A percentile compares a stretch with the other conserved stretches of the same genome.
These are phyloP conservation scores for Cephus nigrinus DNA, from an alignment of 2,888 invertebrate genomes.

Conservation along the genomic window DNA sequence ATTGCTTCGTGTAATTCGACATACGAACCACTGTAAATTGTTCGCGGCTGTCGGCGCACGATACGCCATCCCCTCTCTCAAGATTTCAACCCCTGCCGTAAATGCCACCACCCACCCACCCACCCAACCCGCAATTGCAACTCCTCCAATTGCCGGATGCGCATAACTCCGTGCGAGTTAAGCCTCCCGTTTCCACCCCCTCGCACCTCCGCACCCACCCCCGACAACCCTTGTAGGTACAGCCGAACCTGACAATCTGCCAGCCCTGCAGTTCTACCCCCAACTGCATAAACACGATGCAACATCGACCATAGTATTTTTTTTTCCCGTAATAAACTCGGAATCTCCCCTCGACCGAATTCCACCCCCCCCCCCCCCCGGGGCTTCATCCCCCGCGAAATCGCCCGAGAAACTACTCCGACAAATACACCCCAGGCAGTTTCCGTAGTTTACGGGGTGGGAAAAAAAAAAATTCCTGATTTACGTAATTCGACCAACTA, in stretches of 20 bases:
- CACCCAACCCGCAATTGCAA: background rate
- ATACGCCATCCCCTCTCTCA: background rate
- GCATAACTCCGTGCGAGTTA: background rate
- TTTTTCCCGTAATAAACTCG: background rate
- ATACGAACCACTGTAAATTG: background rate
- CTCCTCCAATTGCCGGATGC: background rate
- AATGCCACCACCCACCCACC: background rate
- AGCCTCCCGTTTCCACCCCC: background rate
- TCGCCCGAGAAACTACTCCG: background rate
- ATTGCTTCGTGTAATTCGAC: background rate
- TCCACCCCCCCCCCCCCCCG: background rate
- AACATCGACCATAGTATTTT: background rate
- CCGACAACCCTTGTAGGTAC: background rate
- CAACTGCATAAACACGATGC: background rate
- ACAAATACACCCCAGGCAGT: background rate
- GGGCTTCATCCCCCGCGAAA: background rate
- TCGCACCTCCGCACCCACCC: background rate
- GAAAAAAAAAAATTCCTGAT: background rate
- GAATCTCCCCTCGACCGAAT: background rate
- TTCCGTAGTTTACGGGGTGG: background rate
- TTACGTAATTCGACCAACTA: background rate
- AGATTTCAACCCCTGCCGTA: background rate
- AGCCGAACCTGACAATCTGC: background rate
- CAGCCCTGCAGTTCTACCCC: background rate
- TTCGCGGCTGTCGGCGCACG: background rate